Percentiles rank a stretch among this genome's conserved stretches.
Conservation (phyloP, 2,888 invertebrate genomes). For the Standfussiana lucernea region DNA sequence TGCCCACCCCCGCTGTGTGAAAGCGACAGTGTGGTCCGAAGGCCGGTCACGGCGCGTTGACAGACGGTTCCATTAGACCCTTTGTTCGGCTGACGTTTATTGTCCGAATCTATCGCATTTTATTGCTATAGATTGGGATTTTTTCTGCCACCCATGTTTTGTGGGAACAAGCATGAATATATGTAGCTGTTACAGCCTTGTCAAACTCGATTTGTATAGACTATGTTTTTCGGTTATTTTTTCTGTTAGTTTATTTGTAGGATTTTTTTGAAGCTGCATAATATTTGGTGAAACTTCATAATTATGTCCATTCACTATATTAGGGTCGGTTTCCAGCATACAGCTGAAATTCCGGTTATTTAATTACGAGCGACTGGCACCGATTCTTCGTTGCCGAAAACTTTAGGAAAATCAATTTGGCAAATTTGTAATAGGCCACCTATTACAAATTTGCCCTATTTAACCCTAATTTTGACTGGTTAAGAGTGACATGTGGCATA, state of each 20-base stretch:
- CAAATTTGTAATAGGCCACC: too few relatives aligned
- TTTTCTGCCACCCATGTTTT: slow-evolving; percentile 53
- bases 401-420: too few relatives aligned
- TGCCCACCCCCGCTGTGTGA: slow-evolving; percentile 11
- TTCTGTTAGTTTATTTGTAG: not conserved
- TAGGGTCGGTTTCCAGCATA: not conserved
- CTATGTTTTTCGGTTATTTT: slow-evolving; percentile 13
- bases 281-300: not conserved
- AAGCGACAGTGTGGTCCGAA: slow-evolving; percentile 42
- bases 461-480: not conserved
- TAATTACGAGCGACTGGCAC: not conserved
- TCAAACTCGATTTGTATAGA: slow-evolving; percentile 50
- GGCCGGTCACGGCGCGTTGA: slow-evolving; percentile 60
- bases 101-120: slow-evolving; percentile 61
- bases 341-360: not conserved
- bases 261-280: not conserved
- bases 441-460: not conserved
- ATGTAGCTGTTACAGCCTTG: slow-evolving; percentile 51
- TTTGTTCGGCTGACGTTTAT: slow-evolving; percentile 69
- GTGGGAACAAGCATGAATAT: slow-evolving; percentile 52
- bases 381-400: too few relatives aligned
- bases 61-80: slow-evolving; percentile 72
- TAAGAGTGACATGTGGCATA: not conserved
- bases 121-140: slow-evolving; percentile 64
- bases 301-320: not conserved